These are phyloP conservation scores for Campoplex nolae DNA, from an alignment of 2,888 invertebrate species.

Conservation along the genomic window DNA sequence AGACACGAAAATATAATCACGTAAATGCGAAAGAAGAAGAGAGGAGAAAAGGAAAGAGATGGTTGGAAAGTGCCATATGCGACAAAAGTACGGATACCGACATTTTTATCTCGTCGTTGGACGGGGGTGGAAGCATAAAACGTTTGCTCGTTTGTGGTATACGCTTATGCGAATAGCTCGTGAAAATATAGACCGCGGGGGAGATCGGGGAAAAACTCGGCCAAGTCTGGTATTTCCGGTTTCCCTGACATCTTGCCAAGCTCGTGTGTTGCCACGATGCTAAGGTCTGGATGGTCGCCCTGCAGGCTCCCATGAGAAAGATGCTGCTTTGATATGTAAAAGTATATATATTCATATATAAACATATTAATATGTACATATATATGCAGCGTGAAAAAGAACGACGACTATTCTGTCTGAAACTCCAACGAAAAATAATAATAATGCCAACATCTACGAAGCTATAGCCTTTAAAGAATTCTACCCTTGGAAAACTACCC, in stretches of 20 bases:
- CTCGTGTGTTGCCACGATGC: slow-evolving; percentile 23
- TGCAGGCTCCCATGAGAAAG: slow-evolving; percentile 36
- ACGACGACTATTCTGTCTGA: slow-evolving; percentile 36
- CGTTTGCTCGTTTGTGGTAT: slow-evolving; percentile 46
- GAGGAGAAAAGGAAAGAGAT: not conserved
- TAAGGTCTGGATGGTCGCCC: slow-evolving; percentile 33
- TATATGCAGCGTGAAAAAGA: slow-evolving; percentile 29
- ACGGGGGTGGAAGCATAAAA: slow-evolving; percentile 40
- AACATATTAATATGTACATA: slow-evolving; percentile 14
- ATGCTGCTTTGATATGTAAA: slow-evolving; percentile 46
- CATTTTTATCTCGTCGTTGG: slow-evolving; percentile 49
- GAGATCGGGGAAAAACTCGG: slow-evolving; percentile 54
- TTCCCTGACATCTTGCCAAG: slow-evolving; percentile 66
- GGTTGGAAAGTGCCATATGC: not conserved
- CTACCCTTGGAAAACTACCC: slow-evolving; percentile 66
- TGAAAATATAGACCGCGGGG: slow-evolving; percentile 6
- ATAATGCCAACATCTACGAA: slow-evolving; percentile 54
- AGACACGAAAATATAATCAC: slow-evolving; percentile 29
- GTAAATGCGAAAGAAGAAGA: not conserved
- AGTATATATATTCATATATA: slow-evolving; percentile 22
- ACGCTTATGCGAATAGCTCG: slow-evolving; percentile 34
- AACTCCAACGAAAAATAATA: slow-evolving; percentile 61
- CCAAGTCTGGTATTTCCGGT: slow-evolving; percentile 61
- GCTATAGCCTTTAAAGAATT: slow-evolving; percentile 68
- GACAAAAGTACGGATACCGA: slow-evolving; percentile 29